A percentile compares a stretch with the other conserved stretches of the same genome.
phyloP scores from a whole-genome alignment of 2,888 invertebrate genomes.

The Xanthostigma xanthostigma region DNA sequence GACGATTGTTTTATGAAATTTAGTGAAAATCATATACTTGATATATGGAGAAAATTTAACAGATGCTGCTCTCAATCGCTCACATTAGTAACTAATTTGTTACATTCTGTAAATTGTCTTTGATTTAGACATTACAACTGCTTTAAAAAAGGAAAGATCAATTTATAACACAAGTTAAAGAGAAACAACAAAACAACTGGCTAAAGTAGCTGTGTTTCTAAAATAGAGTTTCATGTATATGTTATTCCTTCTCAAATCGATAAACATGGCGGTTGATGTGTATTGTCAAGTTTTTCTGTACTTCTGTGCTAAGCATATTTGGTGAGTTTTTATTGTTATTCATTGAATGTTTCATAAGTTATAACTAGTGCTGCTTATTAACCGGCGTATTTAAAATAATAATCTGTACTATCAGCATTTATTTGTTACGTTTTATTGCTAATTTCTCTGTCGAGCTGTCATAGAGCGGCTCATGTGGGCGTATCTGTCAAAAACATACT shows the following conservation, averaged over 20 bases:
- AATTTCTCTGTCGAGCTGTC: constrained; percentile 21
- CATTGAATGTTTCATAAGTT: background rate
- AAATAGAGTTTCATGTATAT: no score
- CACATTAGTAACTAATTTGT: no score
- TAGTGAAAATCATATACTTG: no score
- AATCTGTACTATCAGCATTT: constrained; percentile 1
- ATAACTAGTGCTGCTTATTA: background rate
- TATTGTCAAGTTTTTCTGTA: constrained; percentile 20
- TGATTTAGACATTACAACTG: no score
- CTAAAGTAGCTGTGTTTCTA: no score
- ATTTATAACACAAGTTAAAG: no score
- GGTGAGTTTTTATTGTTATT: constrained; percentile 18
- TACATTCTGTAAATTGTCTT: no score
- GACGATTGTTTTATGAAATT: no score
- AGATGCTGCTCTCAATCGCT: no score
- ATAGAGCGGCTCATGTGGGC: constrained; percentile 25
- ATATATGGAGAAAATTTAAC: no score
- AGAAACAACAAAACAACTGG: no score
- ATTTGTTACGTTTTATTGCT: constrained; percentile 15
- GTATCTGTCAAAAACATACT: constrained; percentile 24
- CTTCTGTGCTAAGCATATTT: constrained; percentile 21
- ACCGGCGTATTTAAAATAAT: constrained; percentile 4
- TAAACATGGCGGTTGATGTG: constrained; percentile 27
- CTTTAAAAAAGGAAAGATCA: no score
- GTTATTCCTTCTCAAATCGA: constrained; percentile 20